Percentiles rank a stretch among this genome's conserved stretches.
Evolutionary conservation across 2,888 invertebrate species (phyloP).

Genomic region (Venustoraphidia nigricollis): DNA sequence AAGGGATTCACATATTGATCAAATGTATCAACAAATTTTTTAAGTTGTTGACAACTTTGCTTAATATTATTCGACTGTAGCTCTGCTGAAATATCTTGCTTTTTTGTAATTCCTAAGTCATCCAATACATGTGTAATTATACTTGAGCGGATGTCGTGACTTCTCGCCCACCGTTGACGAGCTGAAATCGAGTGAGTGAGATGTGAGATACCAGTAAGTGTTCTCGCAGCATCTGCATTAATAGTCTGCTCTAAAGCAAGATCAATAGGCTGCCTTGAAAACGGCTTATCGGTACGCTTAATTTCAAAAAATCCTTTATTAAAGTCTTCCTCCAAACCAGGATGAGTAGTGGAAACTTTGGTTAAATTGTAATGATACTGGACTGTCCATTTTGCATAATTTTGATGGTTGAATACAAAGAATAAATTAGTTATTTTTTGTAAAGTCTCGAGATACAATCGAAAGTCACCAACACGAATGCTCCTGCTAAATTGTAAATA

Average conservation of each 20-base stretch:
- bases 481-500: background rate
- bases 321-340: background rate
- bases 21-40: background rate
- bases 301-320: no score
- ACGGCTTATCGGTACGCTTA: no score
- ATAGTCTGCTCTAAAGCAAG: no score
- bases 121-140: background rate
- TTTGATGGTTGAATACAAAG: slow-evolving; percentile 3
- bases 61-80: slow-evolving; percentile 1
- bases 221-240: background rate
- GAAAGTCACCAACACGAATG: slow-evolving; percentile 2
- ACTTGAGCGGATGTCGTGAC: no score
- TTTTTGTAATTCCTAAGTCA: background rate
- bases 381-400: background rate
- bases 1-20: background rate
- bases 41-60: slow-evolving; percentile 1
- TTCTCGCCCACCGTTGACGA: no score
- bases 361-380: background rate
- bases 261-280: no score
- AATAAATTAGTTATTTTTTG: background rate
- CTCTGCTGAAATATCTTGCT: slow-evolving; percentile 2
- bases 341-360: background rate
- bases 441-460: background rate
- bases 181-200: background rate
- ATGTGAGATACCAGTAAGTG: background rate